Evolutionary conservation across 2,797 vertebrate genomes (phyloP), one percentile per base, ranked within the genome.

Genomic region (Sternarchorhynchus goeldii): DNA sequence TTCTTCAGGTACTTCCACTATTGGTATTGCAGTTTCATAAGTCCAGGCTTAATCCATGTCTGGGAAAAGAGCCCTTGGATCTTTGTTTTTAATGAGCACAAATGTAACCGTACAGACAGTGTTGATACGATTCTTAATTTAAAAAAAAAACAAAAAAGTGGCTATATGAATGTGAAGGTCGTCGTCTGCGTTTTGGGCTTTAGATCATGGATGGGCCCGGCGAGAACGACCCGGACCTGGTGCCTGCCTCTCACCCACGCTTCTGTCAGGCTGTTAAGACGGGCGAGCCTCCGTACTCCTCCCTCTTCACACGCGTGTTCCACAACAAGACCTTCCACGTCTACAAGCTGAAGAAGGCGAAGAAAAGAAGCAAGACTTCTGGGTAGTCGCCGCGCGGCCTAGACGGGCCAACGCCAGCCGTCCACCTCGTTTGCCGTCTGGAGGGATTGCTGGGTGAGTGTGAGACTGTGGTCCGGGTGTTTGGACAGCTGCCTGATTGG

Each of bases 281-380:
- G 1, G 94, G 94, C 71, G 78, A 87, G 0, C 87, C 91, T 0
- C 83, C 92, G 1, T 97, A 96, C 79, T 75, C 84, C 0, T 68
- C 76, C 0, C 89, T 95, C 84, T 99, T 99, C 89, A 93, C 92
- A 36, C 90, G 91, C 75, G 95, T 95, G 5, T 99, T 98, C 84
- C 94, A 94, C 81, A 99, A 97, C 90, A 98, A 97, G 90, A 98
- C 96, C 6, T 99, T 99, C 91, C 93, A 96, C 0, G 95, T 98
- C 71, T 99, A 98, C 92, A 94, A 90, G 83, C 90, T 98, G 39
- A 92, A 90, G 85, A 94, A 93, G 87, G 89, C 85, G 65, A 93
- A 90, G 87, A 92, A 92, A 75, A 87, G 78, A 57, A 1, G 68
- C 50, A 91, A 86, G 82, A 82, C 55, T 4, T 73, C 79, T 17